phyloP scores from a whole-genome alignment of 2,888 invertebrate genomes.

The Acleris holmiana region DNA sequence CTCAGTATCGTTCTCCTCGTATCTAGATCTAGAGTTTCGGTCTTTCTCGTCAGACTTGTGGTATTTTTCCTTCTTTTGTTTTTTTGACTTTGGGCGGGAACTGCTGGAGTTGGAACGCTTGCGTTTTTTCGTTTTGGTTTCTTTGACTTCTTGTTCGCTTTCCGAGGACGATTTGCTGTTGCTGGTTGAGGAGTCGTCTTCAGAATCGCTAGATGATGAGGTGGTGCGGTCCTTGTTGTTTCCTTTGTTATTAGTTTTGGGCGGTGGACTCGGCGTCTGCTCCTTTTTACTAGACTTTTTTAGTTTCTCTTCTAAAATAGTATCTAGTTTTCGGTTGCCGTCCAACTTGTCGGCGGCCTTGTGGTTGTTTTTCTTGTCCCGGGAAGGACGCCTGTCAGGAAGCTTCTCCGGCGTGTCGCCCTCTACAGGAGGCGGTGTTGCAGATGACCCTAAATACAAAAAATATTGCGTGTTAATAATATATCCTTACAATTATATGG shows the following conservation, averaged over 20 bases:
- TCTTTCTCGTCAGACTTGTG: conserved; percentile 58
- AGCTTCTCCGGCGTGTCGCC: conserved; percentile 69
- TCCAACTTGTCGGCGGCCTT: conserved; percentile 66
- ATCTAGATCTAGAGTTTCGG: conserved; percentile 56
- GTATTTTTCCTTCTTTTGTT: conserved; percentile 58
- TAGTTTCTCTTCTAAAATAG: conserved; percentile 64
- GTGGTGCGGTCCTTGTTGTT: conserved; percentile 70
- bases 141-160: conserved; percentile 55
- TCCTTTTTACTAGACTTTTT: conserved; percentile 63
- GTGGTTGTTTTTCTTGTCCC: conserved; percentile 64
- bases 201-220: conserved; percentile 70
- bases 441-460: conserved; percentile 61
- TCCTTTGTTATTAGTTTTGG: conserved; percentile 48
- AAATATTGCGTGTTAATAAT: neutral
- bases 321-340: conserved; percentile 60
- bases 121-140: conserved; percentile 65
- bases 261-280: conserved; percentile 65
- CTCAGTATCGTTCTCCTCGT: conserved; percentile 62
- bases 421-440: conserved; percentile 66
- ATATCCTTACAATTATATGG: no score
- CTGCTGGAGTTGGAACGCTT: conserved; percentile 69
- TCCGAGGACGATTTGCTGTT: conserved; percentile 60
- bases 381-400: conserved; percentile 61
- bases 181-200: conserved; percentile 64
- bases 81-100: conserved; percentile 63